phyloP scores from a whole-genome alignment of 2,797 vertebrate genomes.

The Pipistrellus pipistrellus region DNA sequence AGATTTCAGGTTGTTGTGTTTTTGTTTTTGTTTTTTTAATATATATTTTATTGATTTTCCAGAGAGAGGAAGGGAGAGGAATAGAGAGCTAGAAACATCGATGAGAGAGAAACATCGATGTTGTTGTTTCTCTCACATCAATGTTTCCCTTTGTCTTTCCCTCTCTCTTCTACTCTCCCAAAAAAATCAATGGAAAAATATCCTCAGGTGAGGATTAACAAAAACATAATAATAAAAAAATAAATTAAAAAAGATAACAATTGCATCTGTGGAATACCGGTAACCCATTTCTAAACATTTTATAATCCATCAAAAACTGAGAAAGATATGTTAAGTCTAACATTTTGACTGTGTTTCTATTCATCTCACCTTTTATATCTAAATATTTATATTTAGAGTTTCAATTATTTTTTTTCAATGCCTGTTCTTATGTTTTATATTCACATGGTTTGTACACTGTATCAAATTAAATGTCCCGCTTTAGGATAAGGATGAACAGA shows the following conservation, averaged over 20 bases:
- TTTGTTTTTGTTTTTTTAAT: too few species aligned
- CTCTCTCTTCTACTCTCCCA: too few species aligned
- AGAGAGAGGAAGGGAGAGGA: too few species aligned
- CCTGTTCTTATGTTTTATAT: not conserved
- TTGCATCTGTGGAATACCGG: not conserved
- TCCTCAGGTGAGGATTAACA: not conserved
- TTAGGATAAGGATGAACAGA: not conserved
- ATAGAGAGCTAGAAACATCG: too few species aligned
- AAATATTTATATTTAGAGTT: conserved; percentile 1
- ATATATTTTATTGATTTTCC: too few species aligned
- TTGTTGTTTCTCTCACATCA: not conserved
- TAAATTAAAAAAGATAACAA: not conserved
- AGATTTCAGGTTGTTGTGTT: not conserved
- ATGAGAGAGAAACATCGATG: too few species aligned
- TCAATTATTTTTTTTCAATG: conserved; percentile 23
- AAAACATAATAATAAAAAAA: not conserved
- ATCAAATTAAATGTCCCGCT: conserved; percentile 27
- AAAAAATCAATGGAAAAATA: not conserved
- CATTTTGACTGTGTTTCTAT: not conserved
- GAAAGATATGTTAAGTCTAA: not conserved
- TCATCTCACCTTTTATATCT: conserved; percentile 14
- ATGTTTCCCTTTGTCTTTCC: not conserved
- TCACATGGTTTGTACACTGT: not conserved
- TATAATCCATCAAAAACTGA: not conserved
- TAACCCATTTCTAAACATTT: conserved; percentile 15